Conservation (phyloP, 2,113 vertebrate species). For the Diglossa brunneiventris region DNA sequence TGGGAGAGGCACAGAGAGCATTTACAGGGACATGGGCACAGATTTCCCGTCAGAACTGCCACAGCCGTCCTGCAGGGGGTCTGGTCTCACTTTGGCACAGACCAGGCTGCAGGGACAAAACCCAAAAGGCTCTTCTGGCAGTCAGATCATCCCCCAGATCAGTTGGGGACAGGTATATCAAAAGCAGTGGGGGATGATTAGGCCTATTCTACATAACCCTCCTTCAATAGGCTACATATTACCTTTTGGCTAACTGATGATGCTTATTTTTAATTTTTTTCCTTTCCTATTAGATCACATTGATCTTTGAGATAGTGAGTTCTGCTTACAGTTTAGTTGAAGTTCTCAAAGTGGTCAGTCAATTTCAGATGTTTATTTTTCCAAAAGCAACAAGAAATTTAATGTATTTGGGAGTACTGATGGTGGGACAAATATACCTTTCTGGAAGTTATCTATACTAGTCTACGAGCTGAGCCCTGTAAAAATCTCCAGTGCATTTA, state of each 20-base stretch:
- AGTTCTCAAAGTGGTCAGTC: neutral
- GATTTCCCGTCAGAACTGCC: neutral
- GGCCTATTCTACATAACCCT: neutral
- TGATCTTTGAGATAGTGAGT: neutral
- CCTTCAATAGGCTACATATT: neutral
- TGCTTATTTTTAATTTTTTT: neutral
- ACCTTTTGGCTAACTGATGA: neutral
- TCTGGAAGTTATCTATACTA: neutral
- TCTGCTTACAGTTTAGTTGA: neutral
- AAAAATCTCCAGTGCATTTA: neutral
- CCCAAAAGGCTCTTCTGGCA: neutral
- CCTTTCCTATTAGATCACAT: neutral
- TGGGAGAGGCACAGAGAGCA: neutral
- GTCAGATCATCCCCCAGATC: no score
- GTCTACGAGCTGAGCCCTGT: neutral
- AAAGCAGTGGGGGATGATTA: neutral
- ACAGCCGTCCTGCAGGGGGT: neutral
- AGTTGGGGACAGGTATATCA: no score
- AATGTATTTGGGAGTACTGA: neutral
- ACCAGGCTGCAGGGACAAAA: neutral
- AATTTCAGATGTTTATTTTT: neutral
- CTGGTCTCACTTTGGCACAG: neutral
- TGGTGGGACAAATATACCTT: neutral
- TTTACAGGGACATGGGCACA: fast-evolving
- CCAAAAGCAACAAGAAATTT: neutral